Evolutionary conservation across 2,888 invertebrate genomes (phyloP), one percentile per base, ranked within the genome.

Genomic region (Cabera pusaria): DNA sequence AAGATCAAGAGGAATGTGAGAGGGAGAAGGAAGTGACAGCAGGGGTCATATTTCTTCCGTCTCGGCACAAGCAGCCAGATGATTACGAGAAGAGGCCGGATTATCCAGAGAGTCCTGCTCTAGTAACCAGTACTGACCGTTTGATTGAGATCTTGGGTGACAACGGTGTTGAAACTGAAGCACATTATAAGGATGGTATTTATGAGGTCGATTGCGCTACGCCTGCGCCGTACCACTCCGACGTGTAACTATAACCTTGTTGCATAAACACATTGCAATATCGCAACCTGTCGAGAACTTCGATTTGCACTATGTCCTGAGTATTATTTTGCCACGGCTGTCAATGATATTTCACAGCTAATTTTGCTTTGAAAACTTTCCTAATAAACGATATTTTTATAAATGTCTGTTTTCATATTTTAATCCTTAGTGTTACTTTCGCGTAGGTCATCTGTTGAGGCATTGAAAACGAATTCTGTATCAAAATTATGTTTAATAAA

Each of bases 71-170:
- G 23, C 69, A 76, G n/a, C 69, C 67, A 1, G 76, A 81, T 7
- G 67, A 64, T 1, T 82, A 77, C 20, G 61, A 70, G 6, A 72
- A 71, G 19, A 65, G 87, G 21, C 87, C 87, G 0, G 87, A 88
- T 45, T 88, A 85, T 21, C 87, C 87, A 0, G 87, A 87, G 49
- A 73, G 77, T 35, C 76, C 76, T 0, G 59, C 66, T 3, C 70
- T 64, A 1, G 45, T 58, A 9, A 47, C 70, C n/a, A 77, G 65
- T 8, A 73, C 71, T 1, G 80, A 76, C 8, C 72, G 74, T 47
- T 44, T 85, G 16, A 71, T 84, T 23, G 75, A 83, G 18, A 72
- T 83, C 20, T 60, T 85, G 2, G 65, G 67, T 11, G 76, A 81
- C 2, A 51, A 35, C 0, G 62, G 36, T 33, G 37, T 44, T n/a